Evolutionary conservation across 2,113 vertebrate species (phyloP).

Genomic region (Mirounga angustirostris): DNA sequence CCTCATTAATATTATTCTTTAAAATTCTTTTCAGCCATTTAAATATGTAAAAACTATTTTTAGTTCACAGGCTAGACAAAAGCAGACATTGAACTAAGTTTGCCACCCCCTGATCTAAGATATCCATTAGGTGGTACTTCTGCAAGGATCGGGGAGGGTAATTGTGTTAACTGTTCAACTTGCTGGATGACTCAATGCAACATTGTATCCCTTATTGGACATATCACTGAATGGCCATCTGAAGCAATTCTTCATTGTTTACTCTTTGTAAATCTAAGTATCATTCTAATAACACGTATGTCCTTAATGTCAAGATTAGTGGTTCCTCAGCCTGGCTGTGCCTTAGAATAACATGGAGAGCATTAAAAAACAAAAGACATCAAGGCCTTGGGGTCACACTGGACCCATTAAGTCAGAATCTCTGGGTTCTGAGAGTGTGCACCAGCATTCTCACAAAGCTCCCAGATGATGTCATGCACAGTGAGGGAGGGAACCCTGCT

Average conservation of each 20-base stretch:
- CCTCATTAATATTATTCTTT: not conserved
- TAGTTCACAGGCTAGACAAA: not conserved
- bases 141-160: not conserved
- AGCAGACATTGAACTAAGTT: not conserved
- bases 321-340: not conserved
- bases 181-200: not conserved
- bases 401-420: not conserved
- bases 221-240: not conserved
- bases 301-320: not conserved
- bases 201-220: not conserved
- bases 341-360: not conserved
- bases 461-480: too few species aligned
- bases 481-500: not conserved
- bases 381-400: fast-evolving
- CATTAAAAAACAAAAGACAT: not conserved
- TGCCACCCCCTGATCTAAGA: not conserved
- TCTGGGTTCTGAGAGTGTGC: not conserved
- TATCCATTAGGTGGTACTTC: not conserved
- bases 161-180: not conserved
- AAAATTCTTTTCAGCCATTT: not conserved
- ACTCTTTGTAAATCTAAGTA: not conserved
- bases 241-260: not conserved
- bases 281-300: not conserved
- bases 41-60: not conserved
- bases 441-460: not conserved